Base-by-base conservation (phyloP, 2,888 invertebrate species). In the Eustalomyia histrio region DNA sequence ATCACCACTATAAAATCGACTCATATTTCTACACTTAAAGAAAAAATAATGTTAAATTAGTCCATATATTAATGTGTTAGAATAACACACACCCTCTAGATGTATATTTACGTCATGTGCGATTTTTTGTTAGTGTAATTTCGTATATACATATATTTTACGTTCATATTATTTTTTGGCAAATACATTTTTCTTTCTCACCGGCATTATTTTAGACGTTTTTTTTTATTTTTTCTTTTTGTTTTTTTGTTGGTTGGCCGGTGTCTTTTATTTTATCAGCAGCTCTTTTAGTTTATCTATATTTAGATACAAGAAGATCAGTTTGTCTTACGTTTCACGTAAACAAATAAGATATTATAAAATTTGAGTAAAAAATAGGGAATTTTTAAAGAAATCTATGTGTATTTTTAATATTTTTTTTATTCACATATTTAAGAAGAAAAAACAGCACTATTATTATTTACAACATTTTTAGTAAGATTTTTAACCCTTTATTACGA, bases 11-110 rank as follows among this genome's bases (percentile, higher is more conserved):
- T 14, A 47, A 47, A 47, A 47, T 47, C 43, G 16, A 47, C n/a
- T 47, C n/a, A 47, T 47, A 47, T 57, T 39, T 68, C 16, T 78
- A 43, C 81, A 78, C 78, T 67, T 71, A n/a, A 71, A 78, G 60
- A 78, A 78, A 52, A 47, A 47, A 47, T n/a, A 47, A 43, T 9
- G 33, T 39, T 16, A 10, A 16, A 63, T 21, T 39, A 39, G 1
- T 14, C 18, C 43, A n/a, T n/a, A n/a, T 39, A 12, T 2, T 4
- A 29, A 7, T 47, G 43, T 43, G 43, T n/a, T 47, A n/a, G n/a
- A 2, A 6, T 14, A 47, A 47, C 3, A 64, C 64, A 67, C 16
- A 43, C 65, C 65, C 65, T 43, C 55, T 21, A 39, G 17, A 43
- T 9, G 8, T 9, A 53, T 18, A 2, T 33, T 58, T 33, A 33